Conservation (phyloP, 2,113 vertebrate genomes). For the Leucosticte australis region DNA sequence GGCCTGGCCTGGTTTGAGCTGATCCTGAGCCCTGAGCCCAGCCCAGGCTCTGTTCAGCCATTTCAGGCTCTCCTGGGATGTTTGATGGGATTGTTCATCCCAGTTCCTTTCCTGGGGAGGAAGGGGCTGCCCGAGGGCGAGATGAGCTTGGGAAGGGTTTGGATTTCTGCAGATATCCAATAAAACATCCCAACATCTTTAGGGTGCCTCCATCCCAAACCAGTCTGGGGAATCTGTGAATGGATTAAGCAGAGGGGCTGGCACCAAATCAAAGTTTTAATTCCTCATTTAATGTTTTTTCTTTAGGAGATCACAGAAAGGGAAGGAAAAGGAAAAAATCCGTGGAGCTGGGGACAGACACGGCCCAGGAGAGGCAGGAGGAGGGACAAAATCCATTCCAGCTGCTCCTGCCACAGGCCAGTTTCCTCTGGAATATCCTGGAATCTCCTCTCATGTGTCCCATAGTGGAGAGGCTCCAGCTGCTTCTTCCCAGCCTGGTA, state of each 20-base stretch:
- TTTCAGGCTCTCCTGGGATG: background rate
- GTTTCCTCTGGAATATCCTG: background rate
- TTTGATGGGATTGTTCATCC: conserved; percentile 34
- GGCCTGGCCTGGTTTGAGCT: background rate
- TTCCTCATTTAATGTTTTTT: background rate
- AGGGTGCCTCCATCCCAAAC: background rate
- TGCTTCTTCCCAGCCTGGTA: background rate
- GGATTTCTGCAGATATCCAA: background rate
- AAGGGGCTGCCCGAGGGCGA: background rate
- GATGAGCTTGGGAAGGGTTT: background rate
- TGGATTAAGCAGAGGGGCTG: background rate
- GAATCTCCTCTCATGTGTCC: background rate
- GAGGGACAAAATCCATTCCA: background rate
- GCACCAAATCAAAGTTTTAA: background rate
- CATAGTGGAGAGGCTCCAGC: accelerated
- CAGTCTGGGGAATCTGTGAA: too few species aligned
- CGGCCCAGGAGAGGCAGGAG: accelerated
- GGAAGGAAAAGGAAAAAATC: background rate
- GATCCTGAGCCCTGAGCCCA: background rate
- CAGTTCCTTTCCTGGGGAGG: background rate
- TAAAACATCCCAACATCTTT: background rate
- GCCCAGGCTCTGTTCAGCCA: background rate
- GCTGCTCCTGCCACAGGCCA: background rate
- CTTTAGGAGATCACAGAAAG: background rate
- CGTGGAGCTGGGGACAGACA: background rate